phyloP scores from a whole-genome alignment of 1,140 invertebrate genomes.

The Vollenhovia emeryi region DNA sequence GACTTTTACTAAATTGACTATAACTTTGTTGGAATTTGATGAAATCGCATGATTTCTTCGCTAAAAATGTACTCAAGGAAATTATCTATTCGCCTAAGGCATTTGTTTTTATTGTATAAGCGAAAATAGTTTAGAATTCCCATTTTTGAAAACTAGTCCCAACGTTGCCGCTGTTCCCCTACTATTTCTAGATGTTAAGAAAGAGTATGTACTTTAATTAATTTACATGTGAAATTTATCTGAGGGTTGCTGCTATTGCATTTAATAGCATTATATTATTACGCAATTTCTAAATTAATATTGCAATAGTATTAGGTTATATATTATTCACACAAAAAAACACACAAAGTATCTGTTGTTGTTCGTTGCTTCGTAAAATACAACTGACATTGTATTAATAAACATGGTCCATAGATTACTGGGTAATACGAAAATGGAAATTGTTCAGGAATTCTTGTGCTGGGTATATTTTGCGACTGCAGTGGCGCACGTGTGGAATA shows the following conservation, averaged over 20 bases:
- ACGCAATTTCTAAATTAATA: neutral
- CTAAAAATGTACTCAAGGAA: no score
- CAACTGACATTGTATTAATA: neutral
- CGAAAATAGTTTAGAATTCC: no score
- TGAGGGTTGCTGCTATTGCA: neutral
- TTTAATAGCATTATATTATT: neutral
- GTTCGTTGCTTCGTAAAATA: neutral
- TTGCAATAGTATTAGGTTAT: neutral
- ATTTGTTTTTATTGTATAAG: no score
- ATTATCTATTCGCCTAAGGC: no score
- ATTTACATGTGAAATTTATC: neutral
- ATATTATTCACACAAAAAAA: neutral
- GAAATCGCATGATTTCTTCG: no score
- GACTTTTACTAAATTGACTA: no score
- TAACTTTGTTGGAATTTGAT: no score
- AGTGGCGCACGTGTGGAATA: neutral
- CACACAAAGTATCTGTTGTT: no score
- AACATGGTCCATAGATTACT: neutral
- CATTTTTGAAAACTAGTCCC: no score
- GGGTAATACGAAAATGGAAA: neutral
- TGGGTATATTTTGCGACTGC: neutral
- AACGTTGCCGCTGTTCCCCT: no score
- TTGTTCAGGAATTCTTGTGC: neutral
- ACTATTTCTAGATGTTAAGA: neutral
- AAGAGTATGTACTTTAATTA: neutral